Evolutionary conservation across 2,888 invertebrate species (phyloP).

Genomic region (Drosophila kambysellisi): DNA sequence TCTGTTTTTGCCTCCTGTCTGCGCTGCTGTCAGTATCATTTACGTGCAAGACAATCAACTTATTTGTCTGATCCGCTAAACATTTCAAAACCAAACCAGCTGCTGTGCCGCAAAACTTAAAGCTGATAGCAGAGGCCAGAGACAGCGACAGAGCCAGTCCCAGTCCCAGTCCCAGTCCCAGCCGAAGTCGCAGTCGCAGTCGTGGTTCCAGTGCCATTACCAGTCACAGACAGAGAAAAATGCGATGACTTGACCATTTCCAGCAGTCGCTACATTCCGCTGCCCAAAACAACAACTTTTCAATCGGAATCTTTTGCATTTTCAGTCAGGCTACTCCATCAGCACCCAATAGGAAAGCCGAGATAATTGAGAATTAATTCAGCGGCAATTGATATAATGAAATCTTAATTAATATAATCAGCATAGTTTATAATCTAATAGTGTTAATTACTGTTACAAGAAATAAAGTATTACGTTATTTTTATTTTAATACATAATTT

Average conservation of each 20-base stretch:
- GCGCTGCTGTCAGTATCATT: slow-evolving; percentile 69
- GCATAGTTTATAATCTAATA: background rate
- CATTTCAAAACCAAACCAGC: slow-evolving; percentile 62
- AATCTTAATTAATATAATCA: background rate
- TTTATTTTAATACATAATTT: background rate
- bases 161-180: slow-evolving; percentile 6
- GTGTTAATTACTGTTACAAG: background rate
- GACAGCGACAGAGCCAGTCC: slow-evolving; percentile 6
- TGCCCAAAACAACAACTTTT: slow-evolving; percentile 21
- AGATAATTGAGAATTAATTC: background rate
- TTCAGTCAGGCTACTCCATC: slow-evolving; percentile 14
- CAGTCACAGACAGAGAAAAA: slow-evolving; percentile 19
- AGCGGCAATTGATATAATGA: background rate
- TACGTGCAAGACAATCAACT: slow-evolving; percentile 75
- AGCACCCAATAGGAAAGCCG: background rate
- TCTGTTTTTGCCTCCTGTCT: background rate
- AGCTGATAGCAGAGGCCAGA: slow-evolving; percentile 23
- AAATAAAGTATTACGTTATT: background rate
- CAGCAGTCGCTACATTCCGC: slow-evolving; percentile 48
- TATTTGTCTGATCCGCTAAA: slow-evolving; percentile 69
- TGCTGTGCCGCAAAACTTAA: slow-evolving; percentile 20
- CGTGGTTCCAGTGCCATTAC: background rate
- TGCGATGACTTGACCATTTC: slow-evolving; percentile 41
- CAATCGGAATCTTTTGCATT: slow-evolving; percentile 14
- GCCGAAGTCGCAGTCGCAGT: background rate